Evolutionary conservation across 2,888 invertebrate species (phyloP).

Genomic region (Epinotia brunnichana): DNA sequence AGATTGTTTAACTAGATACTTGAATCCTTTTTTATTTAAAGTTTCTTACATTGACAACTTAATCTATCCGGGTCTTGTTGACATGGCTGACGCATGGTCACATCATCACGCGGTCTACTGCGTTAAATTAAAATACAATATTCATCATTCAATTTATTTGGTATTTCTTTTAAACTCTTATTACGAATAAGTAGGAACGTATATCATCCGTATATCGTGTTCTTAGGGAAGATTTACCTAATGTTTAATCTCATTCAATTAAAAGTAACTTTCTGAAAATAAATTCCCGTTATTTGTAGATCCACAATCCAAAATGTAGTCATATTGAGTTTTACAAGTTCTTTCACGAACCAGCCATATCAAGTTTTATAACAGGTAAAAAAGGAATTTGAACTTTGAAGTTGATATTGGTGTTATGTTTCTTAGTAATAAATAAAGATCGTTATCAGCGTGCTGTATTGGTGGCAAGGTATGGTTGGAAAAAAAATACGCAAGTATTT

Average conservation of each 20-base stretch:
- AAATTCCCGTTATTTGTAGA: background rate
- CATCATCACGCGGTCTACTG: background rate
- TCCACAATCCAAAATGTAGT: background rate
- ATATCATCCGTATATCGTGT: background rate
- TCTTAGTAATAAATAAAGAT: conserved; percentile 45
- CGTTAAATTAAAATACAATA: background rate
- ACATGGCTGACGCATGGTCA: conserved; percentile 12
- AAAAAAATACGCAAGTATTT: no score
- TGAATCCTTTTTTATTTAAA: conserved; percentile 31
- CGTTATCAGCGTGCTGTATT: no score
- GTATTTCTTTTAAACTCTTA: background rate
- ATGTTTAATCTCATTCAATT: background rate
- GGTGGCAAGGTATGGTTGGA: no score
- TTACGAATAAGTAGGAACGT: background rate
- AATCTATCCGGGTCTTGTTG: conserved; percentile 22
- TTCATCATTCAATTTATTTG: background rate
- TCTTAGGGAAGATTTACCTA: background rate
- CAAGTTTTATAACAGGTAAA: conserved; percentile 12
- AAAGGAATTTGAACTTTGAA: conserved; percentile 28
- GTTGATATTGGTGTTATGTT: conserved; percentile 50
- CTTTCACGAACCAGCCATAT: conserved; percentile 19
- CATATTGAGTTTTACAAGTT: background rate
- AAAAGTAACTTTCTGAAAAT: background rate
- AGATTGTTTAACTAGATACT: conserved; percentile 33
- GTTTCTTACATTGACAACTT: conserved; percentile 22